These are phyloP conservation scores for Rhynchonema sp. DNA, from an alignment of 2,888 invertebrate genomes.

Conservation along the genomic window DNA sequence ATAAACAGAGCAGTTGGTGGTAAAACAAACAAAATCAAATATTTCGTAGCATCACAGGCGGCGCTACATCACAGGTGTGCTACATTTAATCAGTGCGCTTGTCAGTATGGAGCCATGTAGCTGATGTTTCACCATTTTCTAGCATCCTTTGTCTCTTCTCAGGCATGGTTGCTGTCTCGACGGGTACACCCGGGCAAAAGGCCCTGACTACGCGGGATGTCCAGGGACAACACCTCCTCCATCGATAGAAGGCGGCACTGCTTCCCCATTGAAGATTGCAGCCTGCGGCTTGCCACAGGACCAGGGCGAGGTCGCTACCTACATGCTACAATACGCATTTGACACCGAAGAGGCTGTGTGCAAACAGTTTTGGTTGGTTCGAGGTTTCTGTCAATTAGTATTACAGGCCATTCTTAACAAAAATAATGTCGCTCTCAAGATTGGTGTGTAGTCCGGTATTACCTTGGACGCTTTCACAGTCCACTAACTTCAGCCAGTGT, in stretches of 20 bases:
- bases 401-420: no score
- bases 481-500: no score
- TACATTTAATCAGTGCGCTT: no score
- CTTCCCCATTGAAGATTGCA: constrained; percentile 11
- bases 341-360: constrained; percentile 47
- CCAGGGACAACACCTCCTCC: constrained; percentile 24
- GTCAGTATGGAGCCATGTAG: no score
- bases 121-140: not conserved
- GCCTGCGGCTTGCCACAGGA: constrained; percentile 21
- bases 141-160: constrained; percentile 23
- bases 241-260: constrained; percentile 19
- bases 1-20: no score
- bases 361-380: constrained; percentile 43
- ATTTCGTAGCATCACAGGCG: no score
- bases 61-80: no score
- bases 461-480: no score
- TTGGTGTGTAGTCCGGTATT: no score
- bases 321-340: constrained; percentile 55
- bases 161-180: constrained; percentile 30
- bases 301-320: constrained; percentile 19
- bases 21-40: no score
- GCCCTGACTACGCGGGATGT: constrained; percentile 20
- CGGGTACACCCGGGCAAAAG: constrained; percentile 22
- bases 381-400: no score
- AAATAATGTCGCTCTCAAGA: no score